These are phyloP conservation scores for Sarotherodon lohbergeri DNA, from an alignment of 2,113 vertebrate species.

Conservation along the genomic window DNA sequence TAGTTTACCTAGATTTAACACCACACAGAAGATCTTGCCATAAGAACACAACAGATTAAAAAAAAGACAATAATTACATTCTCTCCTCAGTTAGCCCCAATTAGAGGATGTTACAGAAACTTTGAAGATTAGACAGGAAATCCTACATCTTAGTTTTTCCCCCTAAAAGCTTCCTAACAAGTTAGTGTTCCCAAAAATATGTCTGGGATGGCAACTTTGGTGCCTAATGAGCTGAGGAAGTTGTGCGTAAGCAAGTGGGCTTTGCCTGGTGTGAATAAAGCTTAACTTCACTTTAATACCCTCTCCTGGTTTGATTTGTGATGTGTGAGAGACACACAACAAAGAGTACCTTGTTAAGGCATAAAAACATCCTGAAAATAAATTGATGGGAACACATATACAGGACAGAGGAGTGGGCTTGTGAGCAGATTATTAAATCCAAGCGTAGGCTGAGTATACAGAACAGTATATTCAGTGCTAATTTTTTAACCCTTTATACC, in stretches of 20 bases:
- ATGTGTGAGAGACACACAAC: neutral
- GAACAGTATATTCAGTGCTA: neutral
- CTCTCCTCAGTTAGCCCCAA: conserved; percentile 4
- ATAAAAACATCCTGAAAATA: neutral
- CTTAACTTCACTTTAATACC: conserved; percentile 26
- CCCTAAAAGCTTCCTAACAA: conserved; percentile 1
- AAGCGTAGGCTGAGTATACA: neutral
- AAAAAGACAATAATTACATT: neutral
- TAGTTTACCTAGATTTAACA: neutral
- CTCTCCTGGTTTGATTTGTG: neutral
- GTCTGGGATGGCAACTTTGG: neutral
- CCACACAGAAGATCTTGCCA: neutral
- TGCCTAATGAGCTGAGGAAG: conserved; percentile 18
- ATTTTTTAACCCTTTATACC: neutral
- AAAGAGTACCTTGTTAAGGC: neutral
- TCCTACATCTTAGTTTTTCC: neutral
- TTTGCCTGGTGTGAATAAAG: neutral
- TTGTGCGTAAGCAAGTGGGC: neutral
- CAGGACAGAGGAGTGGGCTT: neutral
- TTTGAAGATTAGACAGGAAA: conserved; percentile 14
- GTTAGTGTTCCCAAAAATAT: neutral
- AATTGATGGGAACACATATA: neutral
- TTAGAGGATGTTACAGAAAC: neutral
- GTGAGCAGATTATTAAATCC: neutral
- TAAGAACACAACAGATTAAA: neutral